A percentile compares a stretch with the other conserved stretches of the same genome.
These are phyloP conservation scores for Virgularia gustaviana DNA, from an alignment of 92 coral and sea anemone species.

Conservation along the genomic window DNA sequence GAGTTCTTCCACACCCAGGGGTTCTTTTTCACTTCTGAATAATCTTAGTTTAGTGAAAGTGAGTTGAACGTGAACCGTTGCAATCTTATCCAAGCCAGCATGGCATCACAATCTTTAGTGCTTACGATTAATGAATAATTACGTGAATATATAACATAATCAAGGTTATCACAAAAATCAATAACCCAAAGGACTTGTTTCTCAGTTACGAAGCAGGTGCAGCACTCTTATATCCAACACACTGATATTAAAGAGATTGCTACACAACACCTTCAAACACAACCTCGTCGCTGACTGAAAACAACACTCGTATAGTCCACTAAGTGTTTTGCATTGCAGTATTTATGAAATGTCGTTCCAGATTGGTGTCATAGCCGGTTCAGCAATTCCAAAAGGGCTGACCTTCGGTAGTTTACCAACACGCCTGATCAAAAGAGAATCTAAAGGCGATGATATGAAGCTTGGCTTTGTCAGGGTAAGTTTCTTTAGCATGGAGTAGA, in stretches of 20 bases:
- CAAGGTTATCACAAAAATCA: constrained; percentile 37
- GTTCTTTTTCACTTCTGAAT: no score
- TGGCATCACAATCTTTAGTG: constrained; percentile 39
- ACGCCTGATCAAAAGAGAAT: constrained; percentile 22
- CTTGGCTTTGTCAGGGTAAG: constrained; percentile 34
- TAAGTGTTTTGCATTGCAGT: no score
- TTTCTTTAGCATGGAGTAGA: no score
- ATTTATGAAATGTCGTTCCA: constrained; percentile 4
- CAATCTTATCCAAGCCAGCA: constrained; percentile 16
- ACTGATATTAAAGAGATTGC: constrained; percentile 23
- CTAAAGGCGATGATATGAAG: constrained; percentile 12
- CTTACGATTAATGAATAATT: constrained; percentile 47
- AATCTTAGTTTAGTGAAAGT: no score
- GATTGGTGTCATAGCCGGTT: constrained; percentile 30
- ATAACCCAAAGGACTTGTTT: constrained; percentile 45
- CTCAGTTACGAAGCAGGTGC: constrained; percentile 32
- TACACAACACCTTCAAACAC: no score
- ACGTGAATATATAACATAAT: constrained; percentile 34
- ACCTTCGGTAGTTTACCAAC: constrained; percentile 33
- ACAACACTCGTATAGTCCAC: no score
- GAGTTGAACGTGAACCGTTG: no score
- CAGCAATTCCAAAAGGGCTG: constrained; percentile 27
- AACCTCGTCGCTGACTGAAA: no score
- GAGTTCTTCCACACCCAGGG: no score
- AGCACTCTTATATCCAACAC: constrained; percentile 29